phyloP scores from a whole-genome alignment of 1,140 invertebrate genomes.

The Vanessa tameamea region DNA sequence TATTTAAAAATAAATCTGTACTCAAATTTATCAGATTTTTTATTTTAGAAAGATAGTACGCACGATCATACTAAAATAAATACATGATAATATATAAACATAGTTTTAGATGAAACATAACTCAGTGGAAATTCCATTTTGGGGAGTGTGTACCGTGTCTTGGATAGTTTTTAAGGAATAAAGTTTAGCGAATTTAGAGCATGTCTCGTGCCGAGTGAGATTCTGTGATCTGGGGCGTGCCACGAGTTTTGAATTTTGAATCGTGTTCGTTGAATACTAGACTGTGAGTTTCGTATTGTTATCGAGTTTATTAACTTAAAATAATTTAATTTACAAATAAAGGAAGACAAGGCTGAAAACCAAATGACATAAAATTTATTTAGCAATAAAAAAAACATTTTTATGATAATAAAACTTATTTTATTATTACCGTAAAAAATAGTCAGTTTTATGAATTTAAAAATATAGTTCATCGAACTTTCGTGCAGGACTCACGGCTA shows the following conservation, averaged over 20 bases:
- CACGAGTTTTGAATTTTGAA: neutral
- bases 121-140: slow-evolving; percentile 11
- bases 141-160: neutral
- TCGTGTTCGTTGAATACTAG: neutral
- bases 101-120: neutral
- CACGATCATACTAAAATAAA: too few relatives aligned
- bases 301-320: neutral
- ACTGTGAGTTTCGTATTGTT: neutral
- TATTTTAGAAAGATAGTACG: too few relatives aligned
- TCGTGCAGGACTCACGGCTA: neutral
- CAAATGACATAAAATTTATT: too few relatives aligned
- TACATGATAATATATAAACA: neutral
- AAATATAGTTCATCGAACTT: neutral
- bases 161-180: slow-evolving; percentile 18
- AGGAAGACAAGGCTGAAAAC: too few relatives aligned
- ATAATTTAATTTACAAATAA: too few relatives aligned
- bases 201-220: slow-evolving; percentile 11
- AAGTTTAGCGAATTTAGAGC: slow-evolving; percentile 21
- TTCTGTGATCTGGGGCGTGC: neutral
- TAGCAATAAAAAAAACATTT: too few relatives aligned
- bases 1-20: too few relatives aligned
- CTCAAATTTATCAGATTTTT: too few relatives aligned
- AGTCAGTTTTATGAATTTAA: neutral
- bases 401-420: too few relatives aligned
- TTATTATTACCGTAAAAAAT: too few relatives aligned